Percentiles rank a stretch among this genome's conserved stretches.
phyloP scores from a whole-genome alignment of 1,140 invertebrate species.

The Nylanderia fulva region DNA sequence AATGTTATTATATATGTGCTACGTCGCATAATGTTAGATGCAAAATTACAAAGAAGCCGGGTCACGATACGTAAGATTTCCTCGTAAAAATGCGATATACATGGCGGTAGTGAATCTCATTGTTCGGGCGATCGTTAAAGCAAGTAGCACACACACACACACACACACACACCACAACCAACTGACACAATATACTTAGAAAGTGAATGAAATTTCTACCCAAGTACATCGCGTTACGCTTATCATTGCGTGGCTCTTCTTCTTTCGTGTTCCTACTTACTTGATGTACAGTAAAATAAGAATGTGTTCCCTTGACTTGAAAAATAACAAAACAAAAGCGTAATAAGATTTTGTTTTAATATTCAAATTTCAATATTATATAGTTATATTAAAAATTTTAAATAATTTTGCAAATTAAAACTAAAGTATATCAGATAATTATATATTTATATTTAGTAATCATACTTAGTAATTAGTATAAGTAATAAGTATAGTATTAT shows the following conservation, averaged over 20 bases:
- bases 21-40: not conserved
- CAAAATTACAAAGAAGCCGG: slow-evolving; percentile 4
- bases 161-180: not conserved
- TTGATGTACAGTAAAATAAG: slow-evolving; percentile 19
- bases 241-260: not conserved
- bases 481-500: not conserved
- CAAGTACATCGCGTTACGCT: not conserved
- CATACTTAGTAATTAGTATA: no score
- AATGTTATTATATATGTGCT: not conserved
- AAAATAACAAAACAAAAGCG: not conserved
- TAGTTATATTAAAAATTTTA: not conserved
- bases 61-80: not conserved
- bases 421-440: not conserved
- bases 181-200: slow-evolving; percentile 18
- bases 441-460: no score
- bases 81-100: slow-evolving; percentile 15
- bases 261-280: slow-evolving; percentile 13
- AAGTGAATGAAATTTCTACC: slow-evolving; percentile 27
- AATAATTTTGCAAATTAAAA: not conserved
- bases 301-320: not conserved
- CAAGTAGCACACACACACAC: not conserved
- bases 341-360: not conserved
- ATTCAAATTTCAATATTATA: not conserved
- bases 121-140: slow-evolving; percentile 36
- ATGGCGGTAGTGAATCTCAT: slow-evolving; percentile 10